phyloP scores from a whole-genome alignment of 1,140 invertebrate genomes.

The Dysdera silvatica region DNA sequence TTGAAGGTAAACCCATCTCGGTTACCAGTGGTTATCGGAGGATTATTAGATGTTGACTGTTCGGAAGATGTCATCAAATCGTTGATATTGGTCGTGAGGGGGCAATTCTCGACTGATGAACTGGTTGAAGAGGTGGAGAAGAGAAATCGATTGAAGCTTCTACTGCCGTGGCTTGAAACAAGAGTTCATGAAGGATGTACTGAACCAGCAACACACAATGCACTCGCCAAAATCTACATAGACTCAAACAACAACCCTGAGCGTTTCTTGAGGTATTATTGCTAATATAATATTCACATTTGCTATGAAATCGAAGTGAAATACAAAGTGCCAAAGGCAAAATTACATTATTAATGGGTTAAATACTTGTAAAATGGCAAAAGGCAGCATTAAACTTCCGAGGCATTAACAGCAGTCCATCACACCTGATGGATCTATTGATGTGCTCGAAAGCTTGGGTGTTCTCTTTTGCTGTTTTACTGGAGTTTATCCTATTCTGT shows the following conservation, averaged over 20 bases:
- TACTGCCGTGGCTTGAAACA: constrained; percentile 94
- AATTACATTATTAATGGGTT: too few species aligned
- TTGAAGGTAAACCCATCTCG: constrained; percentile 88
- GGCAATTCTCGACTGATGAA: constrained; percentile 98
- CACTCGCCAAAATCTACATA: constrained; percentile 98
- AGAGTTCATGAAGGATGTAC: constrained; percentile 91
- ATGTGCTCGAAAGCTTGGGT: too few species aligned
- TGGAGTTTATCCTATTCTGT: too few species aligned
- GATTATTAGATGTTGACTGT: constrained; percentile 95
- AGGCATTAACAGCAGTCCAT: too few species aligned
- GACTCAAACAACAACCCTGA: constrained; percentile 99
- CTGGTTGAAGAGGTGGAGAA: constrained; percentile 77
- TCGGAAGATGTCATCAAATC: constrained; percentile 99
- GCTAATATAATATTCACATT: constrained; percentile 3
- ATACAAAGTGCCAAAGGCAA: too few species aligned
- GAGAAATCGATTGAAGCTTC: constrained; percentile 61
- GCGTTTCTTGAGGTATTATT: constrained; percentile 83
- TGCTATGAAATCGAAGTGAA: background rate
- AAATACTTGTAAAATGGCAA: too few species aligned
- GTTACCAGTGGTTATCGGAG: constrained; percentile 94
- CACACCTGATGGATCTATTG: too few species aligned
- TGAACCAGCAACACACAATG: constrained; percentile 98
- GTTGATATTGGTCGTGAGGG: constrained; percentile 90
- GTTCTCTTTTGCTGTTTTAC: too few species aligned
- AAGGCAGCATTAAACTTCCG: too few species aligned